phyloP scores from a whole-genome alignment of 2,888 invertebrate species.

The Hedya salicella region DNA sequence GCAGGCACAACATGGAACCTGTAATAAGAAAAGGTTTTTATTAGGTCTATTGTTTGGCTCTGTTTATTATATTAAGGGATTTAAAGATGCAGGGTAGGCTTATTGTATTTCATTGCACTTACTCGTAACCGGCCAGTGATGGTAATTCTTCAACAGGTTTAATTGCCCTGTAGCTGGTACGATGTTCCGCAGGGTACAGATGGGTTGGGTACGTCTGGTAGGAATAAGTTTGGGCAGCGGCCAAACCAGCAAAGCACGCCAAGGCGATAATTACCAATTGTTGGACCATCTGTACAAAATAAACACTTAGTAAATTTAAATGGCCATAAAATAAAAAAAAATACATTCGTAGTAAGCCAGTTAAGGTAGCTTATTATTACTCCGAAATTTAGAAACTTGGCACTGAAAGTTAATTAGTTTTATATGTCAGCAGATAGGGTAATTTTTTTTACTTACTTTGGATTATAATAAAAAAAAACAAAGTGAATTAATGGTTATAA shows the following conservation, averaged over 20 bases:
- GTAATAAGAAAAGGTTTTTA: conserved; percentile 35
- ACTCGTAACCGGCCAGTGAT: conserved; percentile 48
- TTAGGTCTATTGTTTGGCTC: neutral
- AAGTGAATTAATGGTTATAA: neutral
- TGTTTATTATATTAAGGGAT: neutral
- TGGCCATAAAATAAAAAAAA: neutral
- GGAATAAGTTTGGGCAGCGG: conserved; percentile 42
- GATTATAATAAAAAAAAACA: neutral
- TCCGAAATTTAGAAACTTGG: too few species aligned
- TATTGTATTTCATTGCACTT: conserved; percentile 41
- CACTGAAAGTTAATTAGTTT: neutral
- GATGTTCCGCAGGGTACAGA: conserved; percentile 46
- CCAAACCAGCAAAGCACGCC: conserved; percentile 40
- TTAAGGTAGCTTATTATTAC: too few species aligned
- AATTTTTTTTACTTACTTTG: conserved; percentile 6
- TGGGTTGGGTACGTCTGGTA: conserved; percentile 47
- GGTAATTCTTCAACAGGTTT: conserved; percentile 42
- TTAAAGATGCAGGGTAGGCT: neutral
- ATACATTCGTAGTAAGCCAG: too few species aligned
- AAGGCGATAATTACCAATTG: conserved; percentile 37
- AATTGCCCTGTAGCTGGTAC: conserved; percentile 35
- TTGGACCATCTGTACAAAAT: conserved; percentile 47
- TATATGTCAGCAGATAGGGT: neutral
- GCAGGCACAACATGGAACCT: conserved; percentile 52
- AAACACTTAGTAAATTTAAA: neutral